Evolutionary conservation across 2,888 invertebrate species (phyloP).

Genomic region (Mesorhabditis sp.): DNA sequence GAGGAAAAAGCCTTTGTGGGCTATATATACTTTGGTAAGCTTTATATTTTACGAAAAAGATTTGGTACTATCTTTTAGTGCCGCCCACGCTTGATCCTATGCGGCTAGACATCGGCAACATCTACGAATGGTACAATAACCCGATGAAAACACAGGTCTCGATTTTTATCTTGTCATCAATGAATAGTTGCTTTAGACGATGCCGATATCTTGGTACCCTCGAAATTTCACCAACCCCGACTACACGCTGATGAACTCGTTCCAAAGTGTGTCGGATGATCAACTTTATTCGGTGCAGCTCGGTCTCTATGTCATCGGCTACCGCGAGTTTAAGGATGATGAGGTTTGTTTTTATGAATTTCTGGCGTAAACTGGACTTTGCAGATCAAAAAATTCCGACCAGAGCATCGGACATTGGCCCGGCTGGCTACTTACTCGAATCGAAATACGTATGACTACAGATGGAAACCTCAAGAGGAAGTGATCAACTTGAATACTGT

Average conservation of each 20-base stretch:
- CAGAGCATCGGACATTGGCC: slow-evolving; percentile 54
- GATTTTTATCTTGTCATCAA: background rate
- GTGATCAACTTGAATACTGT: slow-evolving; percentile 54
- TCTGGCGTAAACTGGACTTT: slow-evolving; percentile 11
- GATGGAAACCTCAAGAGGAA: slow-evolving; percentile 54
- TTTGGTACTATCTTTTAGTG: slow-evolving; percentile 29
- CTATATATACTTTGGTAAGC: slow-evolving; percentile 56
- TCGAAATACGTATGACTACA: slow-evolving; percentile 47
- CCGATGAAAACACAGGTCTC: slow-evolving; percentile 29
- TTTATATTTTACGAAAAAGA: background rate
- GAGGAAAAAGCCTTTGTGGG: slow-evolving; percentile 57
- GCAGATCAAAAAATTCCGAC: slow-evolving; percentile 56
- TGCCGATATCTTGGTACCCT: slow-evolving; percentile 57
- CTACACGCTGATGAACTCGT: slow-evolving; percentile 25
- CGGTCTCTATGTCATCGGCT: slow-evolving; percentile 55
- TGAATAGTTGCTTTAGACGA: slow-evolving; percentile 29
- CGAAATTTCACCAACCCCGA: slow-evolving; percentile 57
- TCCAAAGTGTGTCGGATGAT: slow-evolving; percentile 47
- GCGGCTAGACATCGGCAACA: slow-evolving; percentile 53
- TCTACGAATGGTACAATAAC: slow-evolving; percentile 56
- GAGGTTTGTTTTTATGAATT: slow-evolving; percentile 19
- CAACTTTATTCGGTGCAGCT: slow-evolving; percentile 52
- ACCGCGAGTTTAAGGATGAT: slow-evolving; percentile 53
- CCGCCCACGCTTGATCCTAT: slow-evolving; percentile 58
- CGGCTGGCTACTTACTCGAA: slow-evolving; percentile 51